These are phyloP conservation scores for Dioctria rufipes DNA, from an alignment of 2,888 invertebrate species.

Conservation along the genomic window DNA sequence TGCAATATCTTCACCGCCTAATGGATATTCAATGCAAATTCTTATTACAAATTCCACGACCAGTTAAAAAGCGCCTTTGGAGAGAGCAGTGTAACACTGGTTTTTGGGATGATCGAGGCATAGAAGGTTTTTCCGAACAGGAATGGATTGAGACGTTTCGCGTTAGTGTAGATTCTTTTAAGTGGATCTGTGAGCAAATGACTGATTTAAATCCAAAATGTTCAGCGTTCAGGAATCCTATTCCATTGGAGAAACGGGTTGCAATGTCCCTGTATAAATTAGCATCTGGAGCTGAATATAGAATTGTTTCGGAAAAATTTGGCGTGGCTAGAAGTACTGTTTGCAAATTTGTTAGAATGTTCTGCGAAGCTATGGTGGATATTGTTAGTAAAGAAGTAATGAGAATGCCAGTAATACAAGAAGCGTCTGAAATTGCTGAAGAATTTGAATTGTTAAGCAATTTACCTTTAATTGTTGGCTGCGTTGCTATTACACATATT, in stretches of 20 bases:
- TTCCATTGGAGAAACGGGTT: slow-evolving; percentile 65
- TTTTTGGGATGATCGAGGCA: slow-evolving; percentile 62
- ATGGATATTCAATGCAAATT: slow-evolving; percentile 66
- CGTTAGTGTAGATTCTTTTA: slow-evolving; percentile 65
- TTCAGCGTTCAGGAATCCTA: slow-evolving; percentile 60
- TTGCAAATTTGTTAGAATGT: slow-evolving; percentile 66
- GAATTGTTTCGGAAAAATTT: slow-evolving; percentile 65
- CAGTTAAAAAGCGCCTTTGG: slow-evolving; percentile 53
- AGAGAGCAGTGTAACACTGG: slow-evolving; percentile 52
- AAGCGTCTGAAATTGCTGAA: slow-evolving; percentile 64
- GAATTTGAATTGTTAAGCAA: slow-evolving; percentile 66
- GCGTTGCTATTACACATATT: slow-evolving; percentile 64
- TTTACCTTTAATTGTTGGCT: slow-evolving; percentile 66
- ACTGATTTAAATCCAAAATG: slow-evolving; percentile 60
- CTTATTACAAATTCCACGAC: slow-evolving; percentile 63
- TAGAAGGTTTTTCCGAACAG: slow-evolving; percentile 61
- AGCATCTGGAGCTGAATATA: slow-evolving; percentile 66
- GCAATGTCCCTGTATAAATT: slow-evolving; percentile 66
- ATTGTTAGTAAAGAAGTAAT: slow-evolving; percentile 63
- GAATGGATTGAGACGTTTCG: slow-evolving; percentile 67
- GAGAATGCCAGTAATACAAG: slow-evolving; percentile 63
- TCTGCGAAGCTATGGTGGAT: slow-evolving; percentile 65
- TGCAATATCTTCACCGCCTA: slow-evolving; percentile 66
- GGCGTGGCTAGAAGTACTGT: slow-evolving; percentile 64
- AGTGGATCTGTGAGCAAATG: slow-evolving; percentile 64